Evolutionary conservation across 2,888 invertebrate species (phyloP).

Genomic region (Cataglyphis rosenhaueri): DNA sequence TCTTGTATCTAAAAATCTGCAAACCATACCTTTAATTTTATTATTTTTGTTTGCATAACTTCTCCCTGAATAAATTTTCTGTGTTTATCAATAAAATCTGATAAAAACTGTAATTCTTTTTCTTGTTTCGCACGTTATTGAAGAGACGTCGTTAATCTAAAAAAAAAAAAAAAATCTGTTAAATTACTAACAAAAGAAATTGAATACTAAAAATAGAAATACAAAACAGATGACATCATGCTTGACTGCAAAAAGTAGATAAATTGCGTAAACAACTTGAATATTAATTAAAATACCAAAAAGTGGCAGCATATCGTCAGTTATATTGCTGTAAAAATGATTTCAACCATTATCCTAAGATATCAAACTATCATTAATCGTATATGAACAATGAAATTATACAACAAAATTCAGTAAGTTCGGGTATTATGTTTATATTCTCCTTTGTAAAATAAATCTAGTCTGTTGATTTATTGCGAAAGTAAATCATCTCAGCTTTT

Average conservation of each 20-base stretch:
- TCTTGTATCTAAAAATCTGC: not conserved
- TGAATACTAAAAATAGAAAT: slow-evolving; percentile 18
- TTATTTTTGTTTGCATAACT: not conserved
- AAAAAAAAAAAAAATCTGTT: not conserved
- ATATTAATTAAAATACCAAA: slow-evolving; percentile 25
- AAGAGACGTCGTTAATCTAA: not conserved
- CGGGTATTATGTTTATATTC: not conserved
- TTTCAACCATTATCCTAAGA: not conserved
- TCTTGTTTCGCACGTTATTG: not conserved
- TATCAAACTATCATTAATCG: not conserved
- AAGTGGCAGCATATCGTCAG: slow-evolving; percentile 16
- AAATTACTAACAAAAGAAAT: not conserved
- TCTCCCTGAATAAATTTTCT: not conserved
- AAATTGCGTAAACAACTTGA: not conserved
- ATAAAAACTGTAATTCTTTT: not conserved
- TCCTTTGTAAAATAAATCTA: slow-evolving; percentile 1
- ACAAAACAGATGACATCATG: not conserved
- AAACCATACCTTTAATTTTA: not conserved
- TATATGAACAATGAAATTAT: not conserved
- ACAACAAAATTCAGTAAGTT: not conserved
- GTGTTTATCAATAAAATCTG: not conserved
- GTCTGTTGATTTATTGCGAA: not conserved
- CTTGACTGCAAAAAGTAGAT: slow-evolving; percentile 32
- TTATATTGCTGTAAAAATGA: not conserved
- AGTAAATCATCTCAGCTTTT: slow-evolving; percentile 1